phyloP scores from a whole-genome alignment of 2,113 vertebrate genomes.

The Dascyllus trimaculatus region DNA sequence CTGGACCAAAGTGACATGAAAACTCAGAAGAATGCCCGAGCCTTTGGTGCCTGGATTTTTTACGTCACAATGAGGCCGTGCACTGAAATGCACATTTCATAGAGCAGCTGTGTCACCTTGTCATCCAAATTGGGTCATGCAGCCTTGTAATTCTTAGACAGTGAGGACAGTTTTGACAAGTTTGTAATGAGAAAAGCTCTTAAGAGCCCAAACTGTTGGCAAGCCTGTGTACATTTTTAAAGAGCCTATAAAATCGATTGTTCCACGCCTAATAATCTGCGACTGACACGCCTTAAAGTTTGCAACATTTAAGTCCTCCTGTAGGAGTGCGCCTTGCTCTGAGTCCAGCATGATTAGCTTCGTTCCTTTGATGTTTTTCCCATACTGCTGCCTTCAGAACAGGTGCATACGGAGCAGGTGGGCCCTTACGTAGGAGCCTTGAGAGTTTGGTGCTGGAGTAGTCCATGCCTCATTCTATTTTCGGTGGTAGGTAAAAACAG shows the following conservation, averaged over 20 bases:
- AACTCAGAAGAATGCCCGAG: slow-evolving; percentile 44
- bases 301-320: slow-evolving; percentile 44
- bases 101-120: slow-evolving; percentile 37
- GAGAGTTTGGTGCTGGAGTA: slow-evolving; percentile 31
- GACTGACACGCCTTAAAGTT: slow-evolving; percentile 35
- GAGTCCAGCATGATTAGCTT: slow-evolving; percentile 63
- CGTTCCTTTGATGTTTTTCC: slow-evolving; percentile 69
- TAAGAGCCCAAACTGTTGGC: slow-evolving; percentile 14
- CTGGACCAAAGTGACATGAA: slow-evolving; percentile 61
- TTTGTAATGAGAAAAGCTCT: slow-evolving; percentile 40
- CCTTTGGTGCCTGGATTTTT: slow-evolving; percentile 31
- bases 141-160: slow-evolving; percentile 36
- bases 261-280: slow-evolving; percentile 32
- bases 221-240: slow-evolving; percentile 7
- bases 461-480: slow-evolving; percentile 41
- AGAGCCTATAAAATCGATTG: slow-evolving; percentile 33
- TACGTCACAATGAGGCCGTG: slow-evolving; percentile 27
- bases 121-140: slow-evolving; percentile 61
- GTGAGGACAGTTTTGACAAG: slow-evolving; percentile 48
- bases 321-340: slow-evolving; percentile 44
- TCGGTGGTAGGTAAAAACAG: slow-evolving; percentile 8
- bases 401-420: slow-evolving; percentile 73
- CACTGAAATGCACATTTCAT: slow-evolving; percentile 37
- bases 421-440: slow-evolving; percentile 47
- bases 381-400: slow-evolving; percentile 61